These are phyloP conservation scores for Limnodromus scolopaceus DNA, from an alignment of 2,797 vertebrate species.

Conservation along the genomic window DNA sequence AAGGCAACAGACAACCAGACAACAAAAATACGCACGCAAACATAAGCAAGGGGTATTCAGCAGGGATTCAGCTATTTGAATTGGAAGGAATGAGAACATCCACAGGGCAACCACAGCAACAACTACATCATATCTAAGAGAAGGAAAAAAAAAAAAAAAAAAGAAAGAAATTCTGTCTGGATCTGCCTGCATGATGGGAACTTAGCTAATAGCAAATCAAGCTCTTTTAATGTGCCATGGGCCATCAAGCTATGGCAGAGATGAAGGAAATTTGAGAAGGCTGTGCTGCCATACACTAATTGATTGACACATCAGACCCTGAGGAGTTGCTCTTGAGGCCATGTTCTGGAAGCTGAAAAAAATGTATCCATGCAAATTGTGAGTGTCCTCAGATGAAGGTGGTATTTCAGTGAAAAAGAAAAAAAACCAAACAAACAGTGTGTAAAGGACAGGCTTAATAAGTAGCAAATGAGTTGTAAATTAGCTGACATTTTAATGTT, in stretches of 20 bases:
- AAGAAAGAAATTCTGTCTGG: neutral
- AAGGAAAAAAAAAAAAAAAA: neutral
- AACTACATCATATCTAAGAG: neutral
- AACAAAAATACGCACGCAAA: neutral
- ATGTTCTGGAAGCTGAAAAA: neutral
- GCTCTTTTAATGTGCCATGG: neutral
- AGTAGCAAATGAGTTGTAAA: conserved; percentile 56
- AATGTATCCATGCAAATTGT: neutral
- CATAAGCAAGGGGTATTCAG: neutral
- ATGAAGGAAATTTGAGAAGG: neutral
- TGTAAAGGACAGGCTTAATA: conserved; percentile 4
- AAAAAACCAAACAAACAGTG: neutral
- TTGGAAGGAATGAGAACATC: neutral
- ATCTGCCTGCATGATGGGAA: neutral
- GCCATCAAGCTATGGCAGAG: neutral
- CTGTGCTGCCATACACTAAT: neutral
- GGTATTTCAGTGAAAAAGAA: neutral
- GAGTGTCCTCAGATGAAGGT: neutral
- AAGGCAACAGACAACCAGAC: neutral
- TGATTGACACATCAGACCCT: neutral
- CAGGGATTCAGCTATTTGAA: neutral
- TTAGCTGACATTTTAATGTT: conserved; percentile 25
- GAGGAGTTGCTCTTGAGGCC: neutral
- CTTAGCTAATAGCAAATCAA: neutral
- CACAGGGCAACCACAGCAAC: neutral